Evolutionary conservation across 2,888 invertebrate species (phyloP).

Genomic region (Acronicta psi): DNA sequence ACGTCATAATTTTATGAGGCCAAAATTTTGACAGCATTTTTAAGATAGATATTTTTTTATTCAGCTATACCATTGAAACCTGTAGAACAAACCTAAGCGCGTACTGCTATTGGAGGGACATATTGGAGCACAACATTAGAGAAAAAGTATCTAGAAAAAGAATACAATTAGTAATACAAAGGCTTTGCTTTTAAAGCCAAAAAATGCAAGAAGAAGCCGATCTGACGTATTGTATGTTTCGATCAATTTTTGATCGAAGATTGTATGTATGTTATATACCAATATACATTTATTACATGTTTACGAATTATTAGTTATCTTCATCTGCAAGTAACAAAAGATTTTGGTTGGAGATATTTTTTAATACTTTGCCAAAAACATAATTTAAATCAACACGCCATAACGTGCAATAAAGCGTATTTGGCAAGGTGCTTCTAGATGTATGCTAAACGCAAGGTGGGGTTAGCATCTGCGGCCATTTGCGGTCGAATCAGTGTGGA

Average conservation of each 20-base stretch:
- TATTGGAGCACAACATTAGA: too few relatives aligned
- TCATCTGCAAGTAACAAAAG: neutral
- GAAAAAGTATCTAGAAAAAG: too few relatives aligned
- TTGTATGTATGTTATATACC: too few relatives aligned
- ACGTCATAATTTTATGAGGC: conserved; percentile 36
- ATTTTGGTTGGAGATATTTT: neutral
- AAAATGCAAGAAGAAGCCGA: too few relatives aligned
- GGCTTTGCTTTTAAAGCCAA: too few relatives aligned
- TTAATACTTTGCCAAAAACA: neutral
- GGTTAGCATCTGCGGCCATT: conserved; percentile 73
- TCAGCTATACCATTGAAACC: neutral
- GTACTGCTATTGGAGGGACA: neutral
- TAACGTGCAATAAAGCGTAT: conserved; percentile 55
- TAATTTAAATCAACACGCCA: conserved; percentile 43
- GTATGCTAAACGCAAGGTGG: conserved; percentile 72
- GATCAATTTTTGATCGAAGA: too few relatives aligned
- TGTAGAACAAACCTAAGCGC: too few relatives aligned
- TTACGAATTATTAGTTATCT: too few relatives aligned
- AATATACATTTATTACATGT: too few relatives aligned
- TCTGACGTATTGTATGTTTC: too few relatives aligned
- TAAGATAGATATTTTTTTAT: neutral
- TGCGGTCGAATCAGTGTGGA: conserved; percentile 72
- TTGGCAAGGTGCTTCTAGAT: conserved; percentile 68
- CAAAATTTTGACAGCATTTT: conserved; percentile 9
- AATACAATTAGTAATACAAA: too few relatives aligned